Evolutionary conservation across 1,140 invertebrate species (phyloP).

Genomic region (Grapholita molesta): DNA sequence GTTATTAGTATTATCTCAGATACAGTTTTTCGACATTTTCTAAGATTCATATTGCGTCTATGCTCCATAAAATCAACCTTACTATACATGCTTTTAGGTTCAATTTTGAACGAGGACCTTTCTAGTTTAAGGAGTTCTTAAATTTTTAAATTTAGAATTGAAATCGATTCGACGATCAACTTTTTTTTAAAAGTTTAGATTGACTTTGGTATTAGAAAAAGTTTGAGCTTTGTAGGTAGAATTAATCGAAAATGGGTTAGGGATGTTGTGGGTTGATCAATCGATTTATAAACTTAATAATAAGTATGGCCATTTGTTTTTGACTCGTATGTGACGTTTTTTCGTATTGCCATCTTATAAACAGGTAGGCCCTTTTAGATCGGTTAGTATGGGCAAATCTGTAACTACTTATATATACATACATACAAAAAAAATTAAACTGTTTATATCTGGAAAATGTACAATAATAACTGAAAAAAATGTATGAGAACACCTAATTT

Average conservation of each 20-base stretch:
- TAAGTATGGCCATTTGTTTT: no score
- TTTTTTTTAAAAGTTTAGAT: not conserved
- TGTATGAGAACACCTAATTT: no score
- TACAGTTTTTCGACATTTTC: not conserved
- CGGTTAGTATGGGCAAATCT: no score
- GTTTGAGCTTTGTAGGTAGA: not conserved
- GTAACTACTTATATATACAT: no score
- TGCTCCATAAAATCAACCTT: not conserved
- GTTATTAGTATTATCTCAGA: slow-evolving; percentile 65
- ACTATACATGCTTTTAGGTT: not conserved
- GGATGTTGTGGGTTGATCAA: no score
- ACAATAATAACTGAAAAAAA: no score
- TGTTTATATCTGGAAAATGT: no score
- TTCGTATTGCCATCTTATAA: no score
- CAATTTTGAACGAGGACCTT: not conserved
- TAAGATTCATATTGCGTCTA: slow-evolving; percentile 33
- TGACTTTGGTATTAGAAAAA: not conserved
- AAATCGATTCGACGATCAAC: not conserved
- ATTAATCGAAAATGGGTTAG: not conserved
- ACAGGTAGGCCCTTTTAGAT: no score
- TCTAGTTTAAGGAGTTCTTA: not conserved
- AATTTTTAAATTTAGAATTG: not conserved
- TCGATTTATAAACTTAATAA: no score
- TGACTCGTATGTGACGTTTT: no score
- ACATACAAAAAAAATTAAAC: no score